These are phyloP conservation scores for Zaprionus ghesquierei DNA, from an alignment of 1,140 invertebrate genomes.

Conservation along the genomic window DNA sequence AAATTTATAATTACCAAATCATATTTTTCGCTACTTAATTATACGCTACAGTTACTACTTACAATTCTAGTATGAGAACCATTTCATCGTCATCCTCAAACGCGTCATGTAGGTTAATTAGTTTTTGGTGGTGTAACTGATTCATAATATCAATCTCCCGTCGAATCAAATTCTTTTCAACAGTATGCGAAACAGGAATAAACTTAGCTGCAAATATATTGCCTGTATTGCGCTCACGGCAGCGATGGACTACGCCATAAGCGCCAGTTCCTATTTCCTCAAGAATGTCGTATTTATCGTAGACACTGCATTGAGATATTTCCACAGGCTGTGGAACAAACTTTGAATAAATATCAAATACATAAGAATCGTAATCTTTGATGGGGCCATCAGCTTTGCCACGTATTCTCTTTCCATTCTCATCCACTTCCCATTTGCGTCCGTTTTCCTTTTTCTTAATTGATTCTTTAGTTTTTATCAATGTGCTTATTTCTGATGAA, in stretches of 20 bases:
- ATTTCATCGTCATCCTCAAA: constrained; percentile 99
- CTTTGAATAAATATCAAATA: constrained; percentile 98
- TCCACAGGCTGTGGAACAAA: constrained; percentile 98
- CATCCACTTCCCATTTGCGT: constrained; percentile 93
- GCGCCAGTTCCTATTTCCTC: constrained; percentile 99
- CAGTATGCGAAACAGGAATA: constrained; percentile 96
- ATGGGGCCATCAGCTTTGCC: constrained; percentile 93
- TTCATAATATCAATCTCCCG: constrained; percentile 99
- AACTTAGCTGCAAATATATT: constrained; percentile 99
- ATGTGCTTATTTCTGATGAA: constrained; percentile 91
- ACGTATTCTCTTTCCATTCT: constrained; percentile 95
- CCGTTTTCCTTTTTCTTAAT: constrained; percentile 90
- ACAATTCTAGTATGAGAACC: constrained; percentile 99
- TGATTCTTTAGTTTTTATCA: constrained; percentile 92
- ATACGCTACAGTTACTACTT: too few relatives aligned
- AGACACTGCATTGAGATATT: constrained; percentile 96
- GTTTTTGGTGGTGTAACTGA: constrained; percentile 97
- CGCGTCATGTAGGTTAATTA: constrained; percentile 99
- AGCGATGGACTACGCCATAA: constrained; percentile 99
- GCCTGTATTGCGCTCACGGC: constrained; percentile 96
- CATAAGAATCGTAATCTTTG: constrained; percentile 98
- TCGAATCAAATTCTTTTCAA: constrained; percentile 98
- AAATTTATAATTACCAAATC: too few relatives aligned
- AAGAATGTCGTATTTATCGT: constrained; percentile 98
- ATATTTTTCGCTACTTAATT: too few relatives aligned